Evolutionary conservation across 2,797 vertebrate species (phyloP).

Genomic region (Urocyon cinereoargenteus): DNA sequence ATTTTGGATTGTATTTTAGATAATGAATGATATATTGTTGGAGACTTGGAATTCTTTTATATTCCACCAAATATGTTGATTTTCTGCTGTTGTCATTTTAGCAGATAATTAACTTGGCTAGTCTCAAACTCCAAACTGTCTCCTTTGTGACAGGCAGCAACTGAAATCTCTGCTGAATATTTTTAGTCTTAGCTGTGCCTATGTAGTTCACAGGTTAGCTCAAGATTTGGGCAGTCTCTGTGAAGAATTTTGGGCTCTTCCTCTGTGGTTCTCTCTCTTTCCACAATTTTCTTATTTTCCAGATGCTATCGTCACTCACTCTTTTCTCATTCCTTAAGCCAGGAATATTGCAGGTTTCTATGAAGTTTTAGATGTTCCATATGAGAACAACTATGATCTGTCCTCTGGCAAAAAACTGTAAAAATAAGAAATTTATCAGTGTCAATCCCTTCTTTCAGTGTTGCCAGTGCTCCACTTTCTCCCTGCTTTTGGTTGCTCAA

Average conservation of each 20-base stretch:
- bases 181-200: not conserved
- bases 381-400: slow-evolving; percentile 3
- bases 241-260: not conserved
- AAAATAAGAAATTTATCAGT: not conserved
- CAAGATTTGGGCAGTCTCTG: not conserved
- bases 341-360: not conserved
- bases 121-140: not conserved
- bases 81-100: slow-evolving; percentile 25
- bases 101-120: not conserved
- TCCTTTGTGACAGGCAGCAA: not conserved
- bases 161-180: not conserved
- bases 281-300: not conserved
- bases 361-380: not conserved
- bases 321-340: not conserved
- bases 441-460: not conserved
- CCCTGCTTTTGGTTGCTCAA: not conserved
- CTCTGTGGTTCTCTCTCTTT: not conserved
- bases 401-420: not conserved
- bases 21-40: not conserved
- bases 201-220: not conserved
- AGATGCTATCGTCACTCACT: not conserved
- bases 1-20: slow-evolving; percentile 9
- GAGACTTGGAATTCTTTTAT: slow-evolving; percentile 19
- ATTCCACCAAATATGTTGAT: not conserved
- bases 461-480: not conserved